A percentile compares a stretch with the other conserved stretches of the same genome.
phyloP scores from a whole-genome alignment of 1,140 invertebrate genomes.

The Saccostrea glomerata region DNA sequence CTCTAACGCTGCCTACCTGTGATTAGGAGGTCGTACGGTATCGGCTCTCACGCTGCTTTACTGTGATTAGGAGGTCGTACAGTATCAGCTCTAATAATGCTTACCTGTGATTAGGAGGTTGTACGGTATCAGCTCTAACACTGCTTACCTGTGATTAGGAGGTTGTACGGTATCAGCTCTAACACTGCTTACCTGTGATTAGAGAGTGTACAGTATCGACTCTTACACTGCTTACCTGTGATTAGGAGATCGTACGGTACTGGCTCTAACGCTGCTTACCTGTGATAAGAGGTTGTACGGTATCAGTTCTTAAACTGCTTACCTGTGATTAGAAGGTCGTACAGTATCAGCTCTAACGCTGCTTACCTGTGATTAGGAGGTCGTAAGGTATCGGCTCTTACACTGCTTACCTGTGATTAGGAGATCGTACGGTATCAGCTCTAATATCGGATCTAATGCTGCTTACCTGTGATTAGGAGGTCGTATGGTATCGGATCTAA shows the following conservation, averaged over 20 bases:
- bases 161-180: no score
- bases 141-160: background rate
- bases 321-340: background rate
- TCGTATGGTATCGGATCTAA: no score
- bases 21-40: conserved; percentile 80
- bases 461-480: background rate
- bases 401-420: background rate
- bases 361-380: conserved; percentile 69
- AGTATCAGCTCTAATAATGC: conserved; percentile 78
- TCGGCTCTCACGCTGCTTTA: conserved; percentile 61
- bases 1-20: conserved; percentile 62
- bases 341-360: no score
- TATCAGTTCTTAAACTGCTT: background rate
- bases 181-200: conserved; percentile 65
- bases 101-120: background rate
- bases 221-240: background rate
- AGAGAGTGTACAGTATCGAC: conserved; percentile 80
- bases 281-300: no score
- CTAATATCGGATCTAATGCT: background rate
- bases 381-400: conserved; percentile 79
- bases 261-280: background rate
- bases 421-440: background rate
- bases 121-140: no score
- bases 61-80: conserved; percentile 73
- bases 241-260: background rate